A percentile compares a stretch with the other conserved stretches of the same genome.
These are phyloP conservation scores for Eupeodes corollae DNA, from an alignment of 1,140 invertebrate genomes.

Conservation along the genomic window DNA sequence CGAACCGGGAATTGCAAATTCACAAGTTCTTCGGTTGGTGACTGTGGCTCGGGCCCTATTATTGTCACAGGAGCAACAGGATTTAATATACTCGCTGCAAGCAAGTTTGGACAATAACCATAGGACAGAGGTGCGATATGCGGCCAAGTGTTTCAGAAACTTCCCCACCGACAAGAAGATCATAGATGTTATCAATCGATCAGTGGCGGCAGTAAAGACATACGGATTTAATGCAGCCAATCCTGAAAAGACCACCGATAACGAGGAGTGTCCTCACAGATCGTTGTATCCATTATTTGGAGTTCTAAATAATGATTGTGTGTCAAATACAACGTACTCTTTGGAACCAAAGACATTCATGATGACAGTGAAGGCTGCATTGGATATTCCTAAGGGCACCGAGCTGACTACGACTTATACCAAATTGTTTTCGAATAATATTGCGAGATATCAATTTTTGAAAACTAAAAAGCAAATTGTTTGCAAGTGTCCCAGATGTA, in stretches of 20 bases:
- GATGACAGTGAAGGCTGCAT: constrained; percentile 53
- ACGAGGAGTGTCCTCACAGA: constrained; percentile 45
- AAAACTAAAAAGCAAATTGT: constrained; percentile 60
- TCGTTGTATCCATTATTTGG: constrained; percentile 62
- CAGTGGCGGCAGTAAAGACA: constrained; percentile 53
- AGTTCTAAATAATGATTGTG: constrained; percentile 64
- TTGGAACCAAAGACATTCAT: constrained; percentile 45
- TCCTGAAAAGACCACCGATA: constrained; percentile 36
- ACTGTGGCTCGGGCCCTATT: constrained; percentile 47
- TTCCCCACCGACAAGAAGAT: constrained; percentile 39
- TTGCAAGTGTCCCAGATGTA: constrained; percentile 59
- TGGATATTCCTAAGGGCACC: constrained; percentile 51
- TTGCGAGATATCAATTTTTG: constrained; percentile 51
- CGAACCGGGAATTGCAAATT: constrained; percentile 42
- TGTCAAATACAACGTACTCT: constrained; percentile 59
- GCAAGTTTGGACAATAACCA: constrained; percentile 43
- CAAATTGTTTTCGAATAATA: constrained; percentile 59
- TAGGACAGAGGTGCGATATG: constrained; percentile 46
- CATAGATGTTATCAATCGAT: constrained; percentile 33
- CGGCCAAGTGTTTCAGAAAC: constrained; percentile 47
- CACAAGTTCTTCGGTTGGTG: constrained; percentile 42
- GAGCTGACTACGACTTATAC: constrained; percentile 66
- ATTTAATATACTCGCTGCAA: constrained; percentile 45
- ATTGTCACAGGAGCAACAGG: constrained; percentile 42
- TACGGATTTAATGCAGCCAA: constrained; percentile 58